These are phyloP conservation scores for Caenorhabditis sp. DNA, from an alignment of 2,888 invertebrate genomes.

Conservation along the genomic window DNA sequence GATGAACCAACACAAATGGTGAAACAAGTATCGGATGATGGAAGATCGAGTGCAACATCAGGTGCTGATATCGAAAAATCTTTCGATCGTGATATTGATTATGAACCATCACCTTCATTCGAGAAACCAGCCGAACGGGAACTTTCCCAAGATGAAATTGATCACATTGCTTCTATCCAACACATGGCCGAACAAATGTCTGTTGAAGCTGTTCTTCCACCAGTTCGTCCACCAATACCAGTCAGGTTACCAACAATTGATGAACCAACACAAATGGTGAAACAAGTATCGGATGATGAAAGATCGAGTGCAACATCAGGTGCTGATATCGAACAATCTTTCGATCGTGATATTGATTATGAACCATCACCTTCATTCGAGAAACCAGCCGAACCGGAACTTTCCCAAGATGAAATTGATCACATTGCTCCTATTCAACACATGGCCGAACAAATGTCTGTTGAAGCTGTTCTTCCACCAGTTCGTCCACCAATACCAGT, in stretches of 20 bases:
- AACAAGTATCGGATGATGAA: not conserved
- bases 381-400: constrained; percentile 14
- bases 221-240: not conserved
- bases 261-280: not conserved
- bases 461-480: too few species aligned
- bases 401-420: constrained; percentile 53
- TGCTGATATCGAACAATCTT: constrained; percentile 38
- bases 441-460: constrained; percentile 32
- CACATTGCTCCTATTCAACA: constrained; percentile 43
- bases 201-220: not conserved
- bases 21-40: constrained; percentile 3
- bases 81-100: constrained; percentile 9
- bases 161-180: constrained; percentile 23
- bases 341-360: constrained; percentile 16
- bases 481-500: too few species aligned
- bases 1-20: too few species aligned
- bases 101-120: not conserved
- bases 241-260: not conserved
- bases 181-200: constrained; percentile 14
- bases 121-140: not conserved
- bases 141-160: constrained; percentile 37
- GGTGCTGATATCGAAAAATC: constrained; percentile 19
- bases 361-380: not conserved
- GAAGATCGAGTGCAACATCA: constrained; percentile 23
- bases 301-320: constrained; percentile 28